Conservation (phyloP, 2,113 vertebrate genomes). For the Carassius gibelio region DNA sequence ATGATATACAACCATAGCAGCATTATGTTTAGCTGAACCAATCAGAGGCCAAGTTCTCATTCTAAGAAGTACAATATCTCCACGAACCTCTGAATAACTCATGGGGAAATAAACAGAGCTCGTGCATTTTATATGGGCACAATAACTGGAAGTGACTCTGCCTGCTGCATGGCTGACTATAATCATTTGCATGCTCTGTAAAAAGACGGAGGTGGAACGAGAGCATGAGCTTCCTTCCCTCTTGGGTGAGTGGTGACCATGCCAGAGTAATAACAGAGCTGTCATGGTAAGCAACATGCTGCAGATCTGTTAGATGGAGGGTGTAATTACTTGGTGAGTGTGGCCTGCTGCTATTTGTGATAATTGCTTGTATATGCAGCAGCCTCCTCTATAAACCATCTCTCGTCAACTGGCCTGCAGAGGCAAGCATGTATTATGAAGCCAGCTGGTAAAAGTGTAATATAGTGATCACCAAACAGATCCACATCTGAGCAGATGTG, state of each 20-base stretch:
- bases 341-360: constrained; percentile 42
- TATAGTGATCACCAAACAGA: background rate
- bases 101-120: background rate
- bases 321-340: constrained; percentile 36
- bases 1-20: background rate
- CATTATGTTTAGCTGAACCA: background rate
- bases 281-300: constrained; percentile 38
- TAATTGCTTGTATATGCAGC: constrained; percentile 37
- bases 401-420: constrained; percentile 24
- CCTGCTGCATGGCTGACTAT: constrained; percentile 10
- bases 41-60: background rate
- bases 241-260: constrained; percentile 30
- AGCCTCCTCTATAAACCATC: constrained; percentile 11
- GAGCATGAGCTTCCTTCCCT: constrained; percentile 13
- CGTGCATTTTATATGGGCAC: constrained; percentile 6
- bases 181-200: constrained; percentile 35
- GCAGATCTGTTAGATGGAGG: constrained; percentile 40
- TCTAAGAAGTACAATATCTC: background rate
- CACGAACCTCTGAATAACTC: background rate
- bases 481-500: background rate
- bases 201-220: constrained; percentile 31
- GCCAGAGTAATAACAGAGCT: constrained; percentile 41
- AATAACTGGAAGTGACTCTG: constrained; percentile 30
- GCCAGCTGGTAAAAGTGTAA: background rate
- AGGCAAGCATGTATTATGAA: background rate